Evolutionary conservation across 2,113 vertebrate genomes (phyloP).

Genomic region (Cavia porcellus): DNA sequence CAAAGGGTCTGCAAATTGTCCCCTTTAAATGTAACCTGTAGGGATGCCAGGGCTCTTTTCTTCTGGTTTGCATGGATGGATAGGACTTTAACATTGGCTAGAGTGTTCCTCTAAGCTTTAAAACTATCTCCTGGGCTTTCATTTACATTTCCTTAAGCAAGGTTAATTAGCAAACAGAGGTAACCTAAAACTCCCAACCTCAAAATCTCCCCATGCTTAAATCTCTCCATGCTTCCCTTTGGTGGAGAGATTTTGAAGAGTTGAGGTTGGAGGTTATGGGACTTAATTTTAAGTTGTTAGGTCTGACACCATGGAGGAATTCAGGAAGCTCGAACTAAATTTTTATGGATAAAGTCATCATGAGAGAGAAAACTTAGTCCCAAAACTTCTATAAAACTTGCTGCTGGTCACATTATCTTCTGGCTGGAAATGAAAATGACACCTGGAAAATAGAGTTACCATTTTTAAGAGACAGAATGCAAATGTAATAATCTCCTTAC

Average conservation of each 20-base stretch:
- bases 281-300: not conserved
- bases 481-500: slow-evolving; percentile 55
- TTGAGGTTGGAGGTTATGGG: too few species aligned
- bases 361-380: not conserved
- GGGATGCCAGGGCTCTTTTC: not conserved
- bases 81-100: not conserved
- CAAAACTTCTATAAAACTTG: not conserved
- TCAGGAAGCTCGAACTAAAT: not conserved
- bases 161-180: not conserved
- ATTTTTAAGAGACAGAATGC: slow-evolving; percentile 35
- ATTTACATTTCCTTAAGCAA: not conserved
- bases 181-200: not conserved
- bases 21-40: not conserved
- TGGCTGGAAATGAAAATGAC: slow-evolving; percentile 67
- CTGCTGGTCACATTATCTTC: not conserved
- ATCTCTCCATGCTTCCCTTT: not conserved
- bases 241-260: too few species aligned
- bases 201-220: not conserved
- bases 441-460: slow-evolving; percentile 70
- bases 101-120: not conserved
- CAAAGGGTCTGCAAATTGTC: not conserved
- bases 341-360: not conserved
- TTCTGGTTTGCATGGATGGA: not conserved
- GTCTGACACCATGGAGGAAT: not conserved
- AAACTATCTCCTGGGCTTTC: not conserved